A percentile compares a stretch with the other conserved stretches of the same genome.
Evolutionary conservation across 2,113 vertebrate genomes (phyloP).

Genomic region (Epinephelus fuscoguttatus): DNA sequence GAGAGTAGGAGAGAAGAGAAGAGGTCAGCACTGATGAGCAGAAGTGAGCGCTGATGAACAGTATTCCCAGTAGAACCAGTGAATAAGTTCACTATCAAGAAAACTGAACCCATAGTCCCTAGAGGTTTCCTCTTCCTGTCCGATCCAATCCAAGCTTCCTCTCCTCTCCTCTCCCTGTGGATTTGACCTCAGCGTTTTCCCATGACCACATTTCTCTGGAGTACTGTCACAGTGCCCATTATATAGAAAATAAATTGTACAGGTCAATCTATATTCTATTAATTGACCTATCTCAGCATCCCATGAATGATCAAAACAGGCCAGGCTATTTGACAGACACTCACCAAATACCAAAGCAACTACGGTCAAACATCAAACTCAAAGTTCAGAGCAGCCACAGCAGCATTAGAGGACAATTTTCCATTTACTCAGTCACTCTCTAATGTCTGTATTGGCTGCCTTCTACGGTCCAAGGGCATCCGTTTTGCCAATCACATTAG

Average conservation of each 20-base stretch:
- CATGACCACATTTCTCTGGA: conserved; percentile 74
- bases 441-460: conserved; percentile 68
- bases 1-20: neutral
- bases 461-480: conserved; percentile 72
- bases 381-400: conserved; percentile 1
- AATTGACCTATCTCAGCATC: conserved; percentile 51
- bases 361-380: conserved; percentile 31
- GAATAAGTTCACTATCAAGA: conserved; percentile 42
- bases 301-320: conserved; percentile 46
- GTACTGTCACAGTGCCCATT: conserved; percentile 31
- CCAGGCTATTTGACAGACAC: conserved; percentile 27
- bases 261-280: conserved; percentile 13
- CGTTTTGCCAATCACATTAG: conserved; percentile 74
- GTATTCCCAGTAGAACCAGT: conserved; percentile 22
- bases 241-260: conserved; percentile 52
- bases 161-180: conserved; percentile 55
- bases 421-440: conserved; percentile 34
- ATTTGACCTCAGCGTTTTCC: conserved; percentile 74
- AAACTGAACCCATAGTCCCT: conserved; percentile 35
- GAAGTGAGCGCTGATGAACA: conserved; percentile 9
- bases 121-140: conserved; percentile 50
- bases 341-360: conserved; percentile 38
- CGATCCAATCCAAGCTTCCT: neutral
- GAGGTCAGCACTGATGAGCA: conserved; percentile 17
- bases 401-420: conserved; percentile 50